phyloP scores from a whole-genome alignment of 2,888 invertebrate genomes.

The Hemithea aestivaria region DNA sequence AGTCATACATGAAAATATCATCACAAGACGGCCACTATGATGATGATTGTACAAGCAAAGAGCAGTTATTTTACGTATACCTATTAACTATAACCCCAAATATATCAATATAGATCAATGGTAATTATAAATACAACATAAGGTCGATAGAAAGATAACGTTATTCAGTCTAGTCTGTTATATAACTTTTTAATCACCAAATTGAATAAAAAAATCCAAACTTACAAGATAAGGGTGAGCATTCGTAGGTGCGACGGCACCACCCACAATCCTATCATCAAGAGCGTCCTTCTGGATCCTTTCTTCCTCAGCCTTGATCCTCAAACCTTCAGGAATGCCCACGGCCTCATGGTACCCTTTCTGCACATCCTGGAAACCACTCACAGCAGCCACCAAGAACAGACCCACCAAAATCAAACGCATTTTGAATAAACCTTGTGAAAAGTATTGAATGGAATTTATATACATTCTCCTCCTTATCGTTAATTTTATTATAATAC shows the following conservation, averaged over 20 bases:
- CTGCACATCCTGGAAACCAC: conserved; percentile 29
- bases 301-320: conserved; percentile 45
- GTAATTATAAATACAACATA: too few species aligned
- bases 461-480: conserved; percentile 13
- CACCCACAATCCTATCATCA: conserved; percentile 45
- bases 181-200: too few species aligned
- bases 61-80: too few species aligned
- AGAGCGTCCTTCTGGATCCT: conserved; percentile 1
- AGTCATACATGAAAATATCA: too few species aligned
- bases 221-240: conserved; percentile 47
- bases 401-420: conserved; percentile 28
- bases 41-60: too few species aligned
- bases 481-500: not conserved
- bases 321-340: conserved; percentile 49
- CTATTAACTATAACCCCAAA: too few species aligned
- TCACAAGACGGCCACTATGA: too few species aligned
- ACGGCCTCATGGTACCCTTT: conserved; percentile 43
- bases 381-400: conserved; percentile 28
- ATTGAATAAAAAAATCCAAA: conserved; percentile 2
- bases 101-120: too few species aligned
- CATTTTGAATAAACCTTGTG: conserved; percentile 29
- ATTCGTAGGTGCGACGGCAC: conserved; percentile 36
- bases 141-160: too few species aligned
- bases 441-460: conserved; percentile 2
- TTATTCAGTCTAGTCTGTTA: too few species aligned